Conservation (phyloP, 1,140 invertebrate species). For the Choristoneura fumiferana region DNA sequence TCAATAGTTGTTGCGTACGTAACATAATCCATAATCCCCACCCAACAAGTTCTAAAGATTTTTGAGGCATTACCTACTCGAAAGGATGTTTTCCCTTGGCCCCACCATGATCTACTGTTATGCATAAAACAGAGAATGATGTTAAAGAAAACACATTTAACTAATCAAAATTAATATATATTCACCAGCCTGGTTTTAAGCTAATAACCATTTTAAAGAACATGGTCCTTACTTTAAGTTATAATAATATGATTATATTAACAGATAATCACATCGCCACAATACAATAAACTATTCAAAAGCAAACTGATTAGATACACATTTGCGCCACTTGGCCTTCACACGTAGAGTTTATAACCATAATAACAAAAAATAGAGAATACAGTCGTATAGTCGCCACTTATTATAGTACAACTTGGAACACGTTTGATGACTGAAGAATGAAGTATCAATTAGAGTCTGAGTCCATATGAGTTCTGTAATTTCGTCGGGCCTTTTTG, state of each 20-base stretch:
- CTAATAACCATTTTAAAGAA: slow-evolving; percentile 46
- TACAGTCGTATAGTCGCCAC: slow-evolving; percentile 29
- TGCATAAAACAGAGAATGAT: too few relatives aligned
- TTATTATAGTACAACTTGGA: slow-evolving; percentile 31
- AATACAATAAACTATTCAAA: slow-evolving; percentile 41
- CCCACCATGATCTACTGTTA: too few relatives aligned
- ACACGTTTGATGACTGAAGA: too few relatives aligned
- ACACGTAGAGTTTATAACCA: slow-evolving; percentile 15
- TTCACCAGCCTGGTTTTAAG: slow-evolving; percentile 39
- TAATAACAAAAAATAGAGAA: slow-evolving; percentile 20
- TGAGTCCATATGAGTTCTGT: slow-evolving; percentile 79
- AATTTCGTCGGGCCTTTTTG: slow-evolving; percentile 77
- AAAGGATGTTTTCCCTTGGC: too few relatives aligned
- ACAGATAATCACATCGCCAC: slow-evolving; percentile 39
- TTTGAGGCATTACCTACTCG: too few relatives aligned
- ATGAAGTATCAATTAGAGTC: slow-evolving; percentile 76
- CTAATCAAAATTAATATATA: slow-evolving; percentile 38
- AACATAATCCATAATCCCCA: too few relatives aligned
- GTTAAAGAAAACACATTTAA: slow-evolving; percentile 19
- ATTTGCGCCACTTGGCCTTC: slow-evolving; percentile 18
- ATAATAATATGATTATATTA: slow-evolving; percentile 28
- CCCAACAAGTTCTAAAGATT: too few relatives aligned
- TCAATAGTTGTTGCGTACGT: too few relatives aligned
- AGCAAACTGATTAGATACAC: slow-evolving; percentile 26
- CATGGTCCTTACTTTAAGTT: slow-evolving; percentile 47